Base-by-base conservation (phyloP, 2,888 invertebrate genomes). In the Troilus luridus region DNA sequence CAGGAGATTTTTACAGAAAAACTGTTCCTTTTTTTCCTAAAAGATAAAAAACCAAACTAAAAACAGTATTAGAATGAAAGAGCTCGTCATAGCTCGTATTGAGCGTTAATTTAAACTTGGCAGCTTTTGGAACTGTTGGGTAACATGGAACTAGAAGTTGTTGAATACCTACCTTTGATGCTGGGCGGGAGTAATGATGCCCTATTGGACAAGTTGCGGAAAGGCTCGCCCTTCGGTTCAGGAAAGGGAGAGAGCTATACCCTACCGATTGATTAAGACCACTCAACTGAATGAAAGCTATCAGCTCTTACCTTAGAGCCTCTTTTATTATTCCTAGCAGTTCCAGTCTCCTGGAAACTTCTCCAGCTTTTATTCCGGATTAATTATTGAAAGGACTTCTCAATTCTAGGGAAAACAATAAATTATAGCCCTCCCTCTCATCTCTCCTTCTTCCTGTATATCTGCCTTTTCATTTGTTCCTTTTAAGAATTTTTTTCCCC, bases 251-350 rank as follows among this genome's bases (percentile, higher is more conserved):
- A 41, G 27, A 6, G 17, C 41, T 90, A 77, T 77, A 90, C 64
- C 90, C 90, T 91, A 88, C 88, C 88, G 91, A 91, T 91, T 91
- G 91, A 91, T 91, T 91, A 88, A 91, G 91, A 91, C 91, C 88
- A 91, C 91, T 91, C 91, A 88, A 88, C 24, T 91, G 88, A 91
- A 91, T 91, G 91, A 91, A 91, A 41, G 88, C 91, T 91, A 91
- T 91, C 91, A 64, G 88, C 62, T 58, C 77, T 56, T 58, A 60
- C 60, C 60, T 62, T 11, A 17, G 72, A 90, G 59, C 88, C 60
- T 59, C 88, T 90, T 90, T 77, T 90, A 72, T 90, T 90, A 77
- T 90, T 77, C 24, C 90, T 90, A 67, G 19, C 77, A 58, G 81
- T 56, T 72, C 77, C 90, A 54, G 60, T 72, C 90, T 85, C 85